phyloP scores from a whole-genome alignment of 1,140 invertebrate genomes.

The Drosophila aff. region DNA sequence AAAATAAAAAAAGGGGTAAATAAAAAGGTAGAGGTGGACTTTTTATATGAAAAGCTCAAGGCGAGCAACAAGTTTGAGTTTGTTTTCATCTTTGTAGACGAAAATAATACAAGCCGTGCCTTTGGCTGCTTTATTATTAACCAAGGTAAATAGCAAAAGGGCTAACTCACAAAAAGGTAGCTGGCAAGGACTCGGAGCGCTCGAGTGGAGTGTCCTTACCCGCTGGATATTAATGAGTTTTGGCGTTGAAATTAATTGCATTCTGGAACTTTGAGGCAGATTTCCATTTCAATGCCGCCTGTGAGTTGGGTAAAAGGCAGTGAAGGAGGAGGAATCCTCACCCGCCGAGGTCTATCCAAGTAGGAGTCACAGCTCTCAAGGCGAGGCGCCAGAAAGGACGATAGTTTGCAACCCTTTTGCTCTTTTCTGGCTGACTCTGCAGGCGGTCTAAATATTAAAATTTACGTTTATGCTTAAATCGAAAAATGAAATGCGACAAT shows the following conservation, averaged over 20 bases:
- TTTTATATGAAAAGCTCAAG: constrained; percentile 60
- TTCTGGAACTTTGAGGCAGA: constrained; percentile 67
- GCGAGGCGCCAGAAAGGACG: constrained; percentile 13
- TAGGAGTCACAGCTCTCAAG: constrained; percentile 35
- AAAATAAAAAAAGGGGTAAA: constrained; percentile 30
- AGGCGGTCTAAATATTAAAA: constrained; percentile 60
- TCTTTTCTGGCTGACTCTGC: constrained; percentile 68
- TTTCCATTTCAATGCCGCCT: constrained; percentile 59
- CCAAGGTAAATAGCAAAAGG: constrained; percentile 79
- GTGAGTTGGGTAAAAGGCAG: constrained; percentile 9
- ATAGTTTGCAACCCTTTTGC: constrained; percentile 67
- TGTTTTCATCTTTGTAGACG: constrained; percentile 78
- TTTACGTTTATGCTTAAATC: constrained; percentile 63
- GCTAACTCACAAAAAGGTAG: constrained; percentile 65
- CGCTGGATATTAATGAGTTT: constrained; percentile 78
- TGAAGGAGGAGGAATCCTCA: neutral
- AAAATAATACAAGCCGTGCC: constrained; percentile 70
- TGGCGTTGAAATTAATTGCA: constrained; percentile 83
- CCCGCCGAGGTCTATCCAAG: constrained; percentile 53
- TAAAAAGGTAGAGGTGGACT: constrained; percentile 44
- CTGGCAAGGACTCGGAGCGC: constrained; percentile 31
- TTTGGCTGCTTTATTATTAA: constrained; percentile 80
- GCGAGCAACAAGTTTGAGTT: constrained; percentile 74
- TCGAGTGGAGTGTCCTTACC: constrained; percentile 49
- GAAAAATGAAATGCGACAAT: constrained; percentile 67